These are phyloP conservation scores for Coracopsis vasa DNA, from an alignment of 2,113 vertebrate species.

Conservation along the genomic window DNA sequence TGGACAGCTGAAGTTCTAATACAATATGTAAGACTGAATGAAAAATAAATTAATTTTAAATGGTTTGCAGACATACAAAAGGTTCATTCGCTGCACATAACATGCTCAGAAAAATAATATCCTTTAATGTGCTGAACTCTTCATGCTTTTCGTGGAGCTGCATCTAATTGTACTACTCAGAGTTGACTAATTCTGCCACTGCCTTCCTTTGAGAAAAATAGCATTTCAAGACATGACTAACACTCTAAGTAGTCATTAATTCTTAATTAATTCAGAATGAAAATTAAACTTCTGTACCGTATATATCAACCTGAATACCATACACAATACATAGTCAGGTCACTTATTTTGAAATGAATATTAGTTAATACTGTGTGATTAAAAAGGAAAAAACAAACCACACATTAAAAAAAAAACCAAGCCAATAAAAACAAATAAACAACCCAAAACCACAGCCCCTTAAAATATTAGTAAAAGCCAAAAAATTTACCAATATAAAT, in stretches of 20 bases:
- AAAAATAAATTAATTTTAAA: slow-evolving; percentile 57
- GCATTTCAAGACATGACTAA: slow-evolving; percentile 68
- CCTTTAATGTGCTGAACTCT: slow-evolving; percentile 55
- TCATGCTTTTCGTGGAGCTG: slow-evolving; percentile 22
- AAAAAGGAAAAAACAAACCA: not conserved
- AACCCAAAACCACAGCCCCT: not conserved
- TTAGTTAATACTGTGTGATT: not conserved
- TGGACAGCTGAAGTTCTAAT: not conserved
- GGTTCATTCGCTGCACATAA: slow-evolving; percentile 13
- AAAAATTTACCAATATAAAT: not conserved
- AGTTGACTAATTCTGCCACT: slow-evolving; percentile 60
- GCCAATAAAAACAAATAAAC: not conserved
- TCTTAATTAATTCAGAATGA: slow-evolving; percentile 72
- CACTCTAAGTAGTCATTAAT: slow-evolving; percentile 70
- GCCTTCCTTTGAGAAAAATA: slow-evolving; percentile 61
- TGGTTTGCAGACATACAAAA: slow-evolving; percentile 48
- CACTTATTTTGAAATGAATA: slow-evolving; percentile 24
- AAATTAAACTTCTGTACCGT: slow-evolving; percentile 66
- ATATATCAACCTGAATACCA: slow-evolving; percentile 40
- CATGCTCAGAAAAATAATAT: slow-evolving; percentile 55
- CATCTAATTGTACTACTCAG: slow-evolving; percentile 58
- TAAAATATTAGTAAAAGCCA: not conserved
- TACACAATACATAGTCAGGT: not conserved
- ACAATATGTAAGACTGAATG: slow-evolving; percentile 36
- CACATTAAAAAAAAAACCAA: not conserved